Conservation (phyloP, 1,140 invertebrate genomes). For the Leucophenga varia region DNA sequence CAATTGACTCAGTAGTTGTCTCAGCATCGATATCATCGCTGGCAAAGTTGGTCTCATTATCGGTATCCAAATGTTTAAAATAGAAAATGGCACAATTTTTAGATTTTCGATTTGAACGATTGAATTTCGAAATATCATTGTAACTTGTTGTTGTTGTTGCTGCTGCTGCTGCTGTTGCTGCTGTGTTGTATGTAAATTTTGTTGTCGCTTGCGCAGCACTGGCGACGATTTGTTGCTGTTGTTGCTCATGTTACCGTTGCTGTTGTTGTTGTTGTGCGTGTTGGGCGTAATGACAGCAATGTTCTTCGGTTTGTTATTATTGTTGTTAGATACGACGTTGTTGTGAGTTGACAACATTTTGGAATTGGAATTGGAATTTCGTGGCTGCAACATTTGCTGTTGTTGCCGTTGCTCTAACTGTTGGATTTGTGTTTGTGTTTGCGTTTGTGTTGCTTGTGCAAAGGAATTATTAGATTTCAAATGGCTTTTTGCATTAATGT, state of each 20-base stretch:
- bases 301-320: constrained; percentile 31
- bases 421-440: no score
- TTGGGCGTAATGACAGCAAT: constrained; percentile 50
- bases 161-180: constrained; percentile 54
- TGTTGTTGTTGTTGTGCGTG: constrained; percentile 23
- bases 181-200: no score
- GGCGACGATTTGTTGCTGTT: constrained; percentile 39
- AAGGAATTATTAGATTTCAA: no score
- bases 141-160: constrained; percentile 58
- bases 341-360: constrained; percentile 30
- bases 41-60: constrained; percentile 64
- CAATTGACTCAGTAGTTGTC: no score
- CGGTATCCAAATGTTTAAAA: constrained; percentile 80
- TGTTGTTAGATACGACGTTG: constrained; percentile 5
- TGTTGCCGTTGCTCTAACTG: not conserved
- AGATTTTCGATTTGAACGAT: constrained; percentile 71
- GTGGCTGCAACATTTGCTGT: constrained; percentile 20
- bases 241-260: constrained; percentile 14
- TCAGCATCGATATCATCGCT: constrained; percentile 33
- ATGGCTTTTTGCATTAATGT: no score
- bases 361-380: constrained; percentile 7
- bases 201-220: constrained; percentile 16
- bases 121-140: constrained; percentile 62
- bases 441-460: no score
- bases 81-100: constrained; percentile 81